A percentile compares a stretch with the other conserved stretches of the same genome.
Conservation (phyloP, 2,113 vertebrate species). For the Urocynchramus pylzowi region DNA sequence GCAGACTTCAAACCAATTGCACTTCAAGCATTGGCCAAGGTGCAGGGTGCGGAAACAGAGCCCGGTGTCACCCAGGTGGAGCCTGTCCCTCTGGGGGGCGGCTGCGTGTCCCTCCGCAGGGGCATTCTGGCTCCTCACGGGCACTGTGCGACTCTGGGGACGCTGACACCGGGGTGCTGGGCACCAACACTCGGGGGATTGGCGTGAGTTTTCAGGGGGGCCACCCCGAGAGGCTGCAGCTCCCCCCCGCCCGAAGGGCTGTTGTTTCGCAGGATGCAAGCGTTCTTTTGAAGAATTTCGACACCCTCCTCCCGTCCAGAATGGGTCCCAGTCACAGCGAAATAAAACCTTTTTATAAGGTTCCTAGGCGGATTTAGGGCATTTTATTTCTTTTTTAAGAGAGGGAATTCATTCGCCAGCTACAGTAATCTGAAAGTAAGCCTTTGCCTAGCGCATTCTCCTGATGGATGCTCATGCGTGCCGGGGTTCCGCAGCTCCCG, state of each 20-base stretch:
- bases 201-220: neutral
- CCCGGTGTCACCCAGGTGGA: neutral
- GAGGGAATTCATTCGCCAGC: neutral
- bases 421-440: neutral
- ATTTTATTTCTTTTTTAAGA: neutral
- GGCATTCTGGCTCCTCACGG: neutral
- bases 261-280: neutral
- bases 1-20: neutral
- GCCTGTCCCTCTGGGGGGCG: neutral
- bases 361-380: neutral
- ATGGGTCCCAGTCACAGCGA: neutral
- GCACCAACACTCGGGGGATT: fast-evolving
- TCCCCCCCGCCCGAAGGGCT: neutral
- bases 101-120: neutral
- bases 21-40: neutral
- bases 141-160: neutral
- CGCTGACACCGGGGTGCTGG: fast-evolving
- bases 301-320: fast-evolving
- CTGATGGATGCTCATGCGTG: fast-evolving
- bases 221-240: neutral
- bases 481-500: neutral
- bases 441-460: neutral
- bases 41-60: neutral
- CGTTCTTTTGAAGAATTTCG: neutral
- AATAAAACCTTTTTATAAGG: neutral